Evolutionary conservation across 2,113 vertebrate genomes (phyloP).

Genomic region (Pithys albifrons): DNA sequence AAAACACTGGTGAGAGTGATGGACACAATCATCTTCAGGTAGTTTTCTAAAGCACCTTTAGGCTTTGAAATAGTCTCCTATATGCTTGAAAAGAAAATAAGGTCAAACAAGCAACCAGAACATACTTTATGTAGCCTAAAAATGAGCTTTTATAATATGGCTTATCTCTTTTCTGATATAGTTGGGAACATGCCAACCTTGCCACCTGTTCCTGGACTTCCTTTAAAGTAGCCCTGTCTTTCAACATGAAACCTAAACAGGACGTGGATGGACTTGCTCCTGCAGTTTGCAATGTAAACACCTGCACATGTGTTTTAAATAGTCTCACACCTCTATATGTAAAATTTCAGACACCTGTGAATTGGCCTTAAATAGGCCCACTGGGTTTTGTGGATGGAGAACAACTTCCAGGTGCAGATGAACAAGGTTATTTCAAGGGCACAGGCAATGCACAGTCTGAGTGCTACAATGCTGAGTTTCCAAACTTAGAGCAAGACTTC

Average conservation of each 20-base stretch:
- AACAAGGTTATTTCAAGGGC: conserved; percentile 57
- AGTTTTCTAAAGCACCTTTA: not conserved
- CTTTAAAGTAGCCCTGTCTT: conserved; percentile 41
- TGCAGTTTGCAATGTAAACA: conserved; percentile 44
- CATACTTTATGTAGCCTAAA: not conserved
- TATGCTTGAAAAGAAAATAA: not conserved
- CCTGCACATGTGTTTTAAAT: conserved; percentile 64
- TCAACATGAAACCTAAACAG: conserved; percentile 37
- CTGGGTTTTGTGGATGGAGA: conserved; percentile 53
- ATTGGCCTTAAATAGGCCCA: conserved; percentile 37
- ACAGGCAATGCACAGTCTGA: not conserved
- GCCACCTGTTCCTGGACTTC: conserved; percentile 49
- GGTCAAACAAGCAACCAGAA: not conserved
- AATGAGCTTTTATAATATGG: not conserved
- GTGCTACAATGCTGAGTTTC: not conserved
- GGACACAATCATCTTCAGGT: not conserved
- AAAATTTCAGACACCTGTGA: conserved; percentile 66
- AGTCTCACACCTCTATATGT: conserved; percentile 58
- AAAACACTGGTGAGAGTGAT: not conserved
- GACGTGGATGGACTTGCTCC: conserved; percentile 20
- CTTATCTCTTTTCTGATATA: conserved; percentile 7
- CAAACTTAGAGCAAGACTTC: not conserved
- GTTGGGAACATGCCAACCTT: not conserved
- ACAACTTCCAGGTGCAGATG: conserved; percentile 52
- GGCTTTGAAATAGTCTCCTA: not conserved